Evolutionary conservation across 2,888 invertebrate species (phyloP).

Genomic region (Apodemia zela): DNA sequence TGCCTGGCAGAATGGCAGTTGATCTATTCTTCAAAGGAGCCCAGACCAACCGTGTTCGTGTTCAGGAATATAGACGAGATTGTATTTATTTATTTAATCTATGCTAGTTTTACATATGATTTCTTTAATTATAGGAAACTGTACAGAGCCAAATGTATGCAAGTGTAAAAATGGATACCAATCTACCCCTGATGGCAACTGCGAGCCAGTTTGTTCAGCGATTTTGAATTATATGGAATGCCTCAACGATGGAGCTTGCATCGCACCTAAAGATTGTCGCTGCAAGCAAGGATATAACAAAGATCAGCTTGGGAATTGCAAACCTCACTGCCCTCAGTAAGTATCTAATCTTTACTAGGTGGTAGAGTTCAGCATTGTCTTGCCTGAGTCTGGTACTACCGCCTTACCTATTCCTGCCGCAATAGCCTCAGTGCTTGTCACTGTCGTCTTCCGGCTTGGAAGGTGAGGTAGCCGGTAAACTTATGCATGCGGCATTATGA

Average conservation of each 20-base stretch:
- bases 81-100: background rate
- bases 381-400: no score
- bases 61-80: no score
- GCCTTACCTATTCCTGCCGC: no score
- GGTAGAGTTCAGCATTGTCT: no score
- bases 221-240: no score
- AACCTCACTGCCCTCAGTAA: constrained; percentile 55
- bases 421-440: no score
- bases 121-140: constrained; percentile 62
- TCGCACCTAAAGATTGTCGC: constrained; percentile 71
- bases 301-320: constrained; percentile 44
- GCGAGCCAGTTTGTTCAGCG: constrained; percentile 54
- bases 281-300: constrained; percentile 51
- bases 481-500: no score
- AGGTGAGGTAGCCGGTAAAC: no score
- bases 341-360: constrained; percentile 25
- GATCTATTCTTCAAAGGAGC: no score
- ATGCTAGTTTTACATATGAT: background rate
- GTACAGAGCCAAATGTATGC: constrained; percentile 79
- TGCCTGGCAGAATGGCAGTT: no score
- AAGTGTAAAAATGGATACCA: constrained; percentile 77
- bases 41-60: no score
- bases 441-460: no score
- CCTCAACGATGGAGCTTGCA: constrained; percentile 68
- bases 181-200: constrained; percentile 56